These are phyloP conservation scores for Drosophila melanica DNA, from an alignment of 1,140 invertebrate genomes.

Conservation along the genomic window DNA sequence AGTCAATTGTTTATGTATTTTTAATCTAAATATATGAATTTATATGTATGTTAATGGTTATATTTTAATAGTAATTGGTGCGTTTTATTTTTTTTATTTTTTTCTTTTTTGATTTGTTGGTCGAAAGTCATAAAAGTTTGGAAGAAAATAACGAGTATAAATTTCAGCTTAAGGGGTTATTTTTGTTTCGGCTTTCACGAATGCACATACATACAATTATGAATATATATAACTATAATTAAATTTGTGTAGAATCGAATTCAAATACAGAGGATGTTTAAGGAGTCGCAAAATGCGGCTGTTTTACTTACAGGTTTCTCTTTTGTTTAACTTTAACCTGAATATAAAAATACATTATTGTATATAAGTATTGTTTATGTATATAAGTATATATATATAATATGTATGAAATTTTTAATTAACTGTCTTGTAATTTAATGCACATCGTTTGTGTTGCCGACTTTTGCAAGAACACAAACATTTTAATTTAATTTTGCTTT, in stretches of 20 bases:
- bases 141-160: slow-evolving; percentile 62
- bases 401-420: slow-evolving; percentile 71
- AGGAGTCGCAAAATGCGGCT: slow-evolving; percentile 28
- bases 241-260: slow-evolving; percentile 56
- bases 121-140: slow-evolving; percentile 53
- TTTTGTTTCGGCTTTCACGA: slow-evolving; percentile 39
- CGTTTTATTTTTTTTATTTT: slow-evolving; percentile 28
- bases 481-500: slow-evolving; percentile 26
- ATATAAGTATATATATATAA: slow-evolving; percentile 49
- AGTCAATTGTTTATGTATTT: slow-evolving; percentile 19
- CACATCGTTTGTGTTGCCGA: slow-evolving; percentile 29
- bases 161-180: slow-evolving; percentile 25
- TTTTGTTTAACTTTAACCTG: slow-evolving; percentile 58
- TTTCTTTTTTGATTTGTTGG: slow-evolving; percentile 21
- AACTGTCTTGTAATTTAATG: slow-evolving; percentile 47
- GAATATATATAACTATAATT: slow-evolving; percentile 63
- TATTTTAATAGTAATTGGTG: slow-evolving; percentile 61
- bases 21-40: slow-evolving; percentile 21
- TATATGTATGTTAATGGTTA: slow-evolving; percentile 23
- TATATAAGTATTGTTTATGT: slow-evolving; percentile 65
- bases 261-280: slow-evolving; percentile 56
- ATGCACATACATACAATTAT: slow-evolving; percentile 56
- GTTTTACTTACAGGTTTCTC: slow-evolving; percentile 41
- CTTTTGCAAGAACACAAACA: slow-evolving; percentile 22
- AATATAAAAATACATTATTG: slow-evolving; percentile 76